Conservation (phyloP, 2,888 invertebrate genomes). For the Orthosia gothica region DNA sequence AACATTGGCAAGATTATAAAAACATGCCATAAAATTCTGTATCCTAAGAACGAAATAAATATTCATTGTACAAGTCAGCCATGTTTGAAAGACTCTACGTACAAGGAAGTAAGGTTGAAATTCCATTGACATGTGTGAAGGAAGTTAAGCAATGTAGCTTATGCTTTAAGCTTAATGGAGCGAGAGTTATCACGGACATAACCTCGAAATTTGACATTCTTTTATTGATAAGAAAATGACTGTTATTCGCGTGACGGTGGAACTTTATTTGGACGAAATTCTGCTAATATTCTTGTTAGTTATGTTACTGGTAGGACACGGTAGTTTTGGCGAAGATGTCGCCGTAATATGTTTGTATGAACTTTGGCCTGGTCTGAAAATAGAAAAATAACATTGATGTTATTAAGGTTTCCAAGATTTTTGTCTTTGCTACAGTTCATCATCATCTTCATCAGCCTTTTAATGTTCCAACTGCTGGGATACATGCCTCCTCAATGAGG, state of each 20-base stretch:
- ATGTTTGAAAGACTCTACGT: slow-evolving; percentile 26
- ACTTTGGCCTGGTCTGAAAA: background rate
- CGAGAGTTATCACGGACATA: slow-evolving; percentile 76
- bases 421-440: no score
- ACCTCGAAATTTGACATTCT: slow-evolving; percentile 79
- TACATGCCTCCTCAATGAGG: no score
- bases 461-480: no score
- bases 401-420: no score
- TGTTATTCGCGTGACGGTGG: slow-evolving; percentile 61
- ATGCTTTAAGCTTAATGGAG: slow-evolving; percentile 76
- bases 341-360: background rate
- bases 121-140: slow-evolving; percentile 41
- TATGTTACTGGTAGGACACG: background rate
- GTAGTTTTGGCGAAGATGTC: background rate
- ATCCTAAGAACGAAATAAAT: slow-evolving; percentile 75
- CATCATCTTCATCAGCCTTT: no score
- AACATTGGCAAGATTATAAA: slow-evolving; percentile 82
- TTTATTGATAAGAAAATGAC: slow-evolving; percentile 78
- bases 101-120: slow-evolving; percentile 37
- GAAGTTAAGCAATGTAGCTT: slow-evolving; percentile 68
- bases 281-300: slow-evolving; percentile 32
- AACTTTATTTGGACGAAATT: slow-evolving; percentile 39
- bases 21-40: slow-evolving; percentile 78
- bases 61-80: slow-evolving; percentile 62
- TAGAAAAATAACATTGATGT: background rate